These are phyloP conservation scores for Motacilla tschutschensis DNA, from an alignment of 2,113 vertebrate species.

Conservation along the genomic window DNA sequence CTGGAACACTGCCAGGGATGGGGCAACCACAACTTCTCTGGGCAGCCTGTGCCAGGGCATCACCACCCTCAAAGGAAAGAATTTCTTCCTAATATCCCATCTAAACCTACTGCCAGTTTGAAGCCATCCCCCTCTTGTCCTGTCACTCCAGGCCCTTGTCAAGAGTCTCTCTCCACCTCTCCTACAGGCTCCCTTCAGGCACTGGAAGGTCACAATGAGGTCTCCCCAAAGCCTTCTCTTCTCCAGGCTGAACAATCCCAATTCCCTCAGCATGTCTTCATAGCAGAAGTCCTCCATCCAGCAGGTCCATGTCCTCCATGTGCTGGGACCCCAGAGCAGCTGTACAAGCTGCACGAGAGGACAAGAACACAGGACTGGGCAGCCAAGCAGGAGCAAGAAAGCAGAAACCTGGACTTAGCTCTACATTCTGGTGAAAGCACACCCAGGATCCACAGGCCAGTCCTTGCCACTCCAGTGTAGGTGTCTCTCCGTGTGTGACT, in stretches of 20 bases:
- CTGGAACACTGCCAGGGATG: background rate
- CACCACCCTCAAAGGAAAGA: fast-evolving
- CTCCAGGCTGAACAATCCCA: background rate
- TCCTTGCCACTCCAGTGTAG: background rate
- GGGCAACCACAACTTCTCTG: background rate
- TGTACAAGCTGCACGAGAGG: background rate
- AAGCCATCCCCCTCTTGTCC: background rate
- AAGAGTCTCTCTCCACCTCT: background rate
- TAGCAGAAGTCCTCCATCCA: background rate
- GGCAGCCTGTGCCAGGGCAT: background rate
- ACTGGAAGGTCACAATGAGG: background rate
- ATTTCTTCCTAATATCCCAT: background rate
- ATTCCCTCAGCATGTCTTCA: background rate
- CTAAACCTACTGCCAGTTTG: fast-evolving
- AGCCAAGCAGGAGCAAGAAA: fast-evolving
- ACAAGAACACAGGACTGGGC: background rate
- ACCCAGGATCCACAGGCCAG: background rate
- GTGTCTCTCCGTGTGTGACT: fast-evolving
- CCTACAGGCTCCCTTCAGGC: background rate
- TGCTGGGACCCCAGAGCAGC: background rate
- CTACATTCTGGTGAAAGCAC: background rate
- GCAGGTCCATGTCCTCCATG: background rate
- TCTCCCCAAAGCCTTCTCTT: background rate
- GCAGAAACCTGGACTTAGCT: constrained; percentile 14
- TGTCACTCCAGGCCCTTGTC: background rate